phyloP scores from a whole-genome alignment of 2,113 vertebrate genomes.

The Hucho hucho region DNA sequence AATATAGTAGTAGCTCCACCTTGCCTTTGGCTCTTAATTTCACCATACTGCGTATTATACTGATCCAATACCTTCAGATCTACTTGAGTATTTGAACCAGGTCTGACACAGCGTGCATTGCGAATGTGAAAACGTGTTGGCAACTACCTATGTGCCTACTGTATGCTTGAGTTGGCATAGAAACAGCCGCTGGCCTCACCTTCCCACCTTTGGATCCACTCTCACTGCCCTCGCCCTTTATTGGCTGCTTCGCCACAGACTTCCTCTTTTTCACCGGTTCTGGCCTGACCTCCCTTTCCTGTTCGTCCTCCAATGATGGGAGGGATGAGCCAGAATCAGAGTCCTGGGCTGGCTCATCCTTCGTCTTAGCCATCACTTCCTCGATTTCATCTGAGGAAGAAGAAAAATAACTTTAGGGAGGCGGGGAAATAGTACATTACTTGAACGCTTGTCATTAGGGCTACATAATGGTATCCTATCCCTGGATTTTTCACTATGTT shows the following conservation, averaged over 20 bases:
- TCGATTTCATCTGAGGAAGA: background rate
- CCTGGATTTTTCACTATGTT: no score
- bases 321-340: constrained; percentile 66
- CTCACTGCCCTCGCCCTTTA: constrained; percentile 30
- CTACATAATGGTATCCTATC: no score
- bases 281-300: constrained; percentile 1
- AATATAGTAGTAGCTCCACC: no score
- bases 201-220: constrained; percentile 38
- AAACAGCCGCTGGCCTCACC: constrained; percentile 41
- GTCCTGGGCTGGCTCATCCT: constrained; percentile 15
- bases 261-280: constrained; percentile 35
- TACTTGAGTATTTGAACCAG: no score
- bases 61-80: no score
- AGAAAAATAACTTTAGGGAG: background rate
- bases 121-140: no score
- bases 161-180: background rate
- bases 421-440: background rate
- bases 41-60: no score
- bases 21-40: no score
- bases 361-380: constrained; percentile 16
- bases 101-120: no score
- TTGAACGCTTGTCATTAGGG: no score
- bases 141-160: no score
- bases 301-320: constrained; percentile 63
- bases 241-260: background rate